These are phyloP conservation scores for Pyrochroa serraticornis DNA, from an alignment of 2,888 invertebrate genomes.

Conservation along the genomic window DNA sequence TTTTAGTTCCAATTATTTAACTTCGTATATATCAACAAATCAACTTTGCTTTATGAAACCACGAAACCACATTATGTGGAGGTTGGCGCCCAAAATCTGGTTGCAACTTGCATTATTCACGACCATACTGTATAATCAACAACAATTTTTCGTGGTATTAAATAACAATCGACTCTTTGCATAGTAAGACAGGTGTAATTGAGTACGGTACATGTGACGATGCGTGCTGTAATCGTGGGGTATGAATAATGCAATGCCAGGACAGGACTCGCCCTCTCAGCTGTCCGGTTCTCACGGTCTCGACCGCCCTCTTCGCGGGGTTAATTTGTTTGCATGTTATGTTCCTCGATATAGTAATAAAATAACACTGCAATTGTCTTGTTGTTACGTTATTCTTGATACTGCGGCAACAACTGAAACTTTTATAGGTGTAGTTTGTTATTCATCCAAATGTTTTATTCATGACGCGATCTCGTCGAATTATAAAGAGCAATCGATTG, in stretches of 20 bases:
- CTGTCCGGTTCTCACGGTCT: slow-evolving; percentile 25
- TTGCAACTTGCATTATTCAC: too few relatives aligned
- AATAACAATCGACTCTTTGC: neutral
- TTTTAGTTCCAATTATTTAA: too few relatives aligned
- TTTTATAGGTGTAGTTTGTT: too few relatives aligned
- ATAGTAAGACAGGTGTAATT: neutral
- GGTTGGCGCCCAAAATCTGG: too few relatives aligned
- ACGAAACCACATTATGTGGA: neutral
- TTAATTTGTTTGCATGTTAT: slow-evolving; percentile 33
- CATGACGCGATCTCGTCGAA: too few relatives aligned
- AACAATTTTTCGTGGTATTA: neutral
- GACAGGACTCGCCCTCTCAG: slow-evolving; percentile 10
- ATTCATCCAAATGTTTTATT: too few relatives aligned
- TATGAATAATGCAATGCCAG: slow-evolving; percentile 16
- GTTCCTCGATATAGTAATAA: slow-evolving; percentile 23
- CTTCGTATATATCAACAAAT: too few relatives aligned
- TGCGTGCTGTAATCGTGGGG: slow-evolving; percentile 7
- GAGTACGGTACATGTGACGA: neutral
- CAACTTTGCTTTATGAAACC: neutral
- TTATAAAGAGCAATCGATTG: too few relatives aligned
- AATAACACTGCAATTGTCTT: slow-evolving; percentile 20
- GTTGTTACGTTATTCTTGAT: slow-evolving; percentile 11
- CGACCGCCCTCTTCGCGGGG: slow-evolving; percentile 27
- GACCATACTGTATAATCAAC: neutral
- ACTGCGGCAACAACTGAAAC: too few relatives aligned